Base-by-base conservation (phyloP, 2,888 invertebrate genomes). In the Brenthis daphne region DNA sequence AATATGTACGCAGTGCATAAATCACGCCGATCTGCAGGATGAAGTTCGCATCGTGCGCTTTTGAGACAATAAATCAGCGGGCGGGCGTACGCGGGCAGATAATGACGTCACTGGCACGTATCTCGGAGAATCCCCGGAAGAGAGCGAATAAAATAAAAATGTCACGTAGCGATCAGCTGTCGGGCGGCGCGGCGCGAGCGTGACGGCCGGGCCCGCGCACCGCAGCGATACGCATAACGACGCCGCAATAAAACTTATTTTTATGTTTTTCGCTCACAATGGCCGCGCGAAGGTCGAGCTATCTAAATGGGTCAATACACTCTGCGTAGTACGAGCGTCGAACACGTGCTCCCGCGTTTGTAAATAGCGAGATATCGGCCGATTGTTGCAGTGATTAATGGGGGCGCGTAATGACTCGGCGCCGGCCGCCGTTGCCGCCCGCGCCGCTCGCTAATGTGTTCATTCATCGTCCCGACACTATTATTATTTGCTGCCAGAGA, bases 251-350 rank as follows among this genome's bases (percentile, higher is more conserved):
- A 92, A 92, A 92, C 92, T 92, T 92, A 92, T 92, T 92, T 92
- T 92, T 92, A 92, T 92, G 92, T 92, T 92, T 92, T 92, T 91
- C 92, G 92, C 92, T 92, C 89, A 92, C 92, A 92, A 92, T 92
- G 91, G 90, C 90, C 91, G 92, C 90, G 90, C 89, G 92, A 92
- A 92, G 92, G 92, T 92, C 92, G 92, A 90, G 89, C 90, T 92
- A 92, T 92, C 92, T 92, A 92, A 92, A 92, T 92, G 91, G 92
- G 92, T 92, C 92, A 92, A 92, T 92, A 92, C 92, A 91, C 92
- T 90, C 90, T 79, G 85, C 87, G 92, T 91, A 91, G 87, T 92
- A 91, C 92, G 92, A 87, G 88, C 90, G 83, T 83, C 77, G 88
- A 89, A 86, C 92, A 91, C 91, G 91, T 91, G 92, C 90, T 90